phyloP scores from a whole-genome alignment of 2,797 vertebrate species.

The Pseudomugil gertrudae region DNA sequence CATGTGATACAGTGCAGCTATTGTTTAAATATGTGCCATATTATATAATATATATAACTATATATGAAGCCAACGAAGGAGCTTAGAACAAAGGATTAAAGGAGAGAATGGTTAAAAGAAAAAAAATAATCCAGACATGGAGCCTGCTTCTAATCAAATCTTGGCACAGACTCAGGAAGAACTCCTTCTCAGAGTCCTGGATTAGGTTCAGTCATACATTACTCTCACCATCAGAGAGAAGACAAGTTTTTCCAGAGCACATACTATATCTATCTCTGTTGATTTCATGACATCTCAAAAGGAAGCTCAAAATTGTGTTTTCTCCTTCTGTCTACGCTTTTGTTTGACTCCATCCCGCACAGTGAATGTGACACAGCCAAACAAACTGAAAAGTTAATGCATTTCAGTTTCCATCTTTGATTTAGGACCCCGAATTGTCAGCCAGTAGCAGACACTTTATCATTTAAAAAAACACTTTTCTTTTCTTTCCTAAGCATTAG shows the following conservation, averaged over 20 bases:
- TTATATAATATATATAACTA: background rate
- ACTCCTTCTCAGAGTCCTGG: conserved; percentile 57
- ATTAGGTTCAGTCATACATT: conserved; percentile 71
- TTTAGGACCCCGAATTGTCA: conserved; percentile 41
- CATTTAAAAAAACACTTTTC: background rate
- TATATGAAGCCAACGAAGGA: conserved; percentile 10
- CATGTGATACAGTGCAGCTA: conserved; percentile 16
- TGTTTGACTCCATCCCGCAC: conserved; percentile 8
- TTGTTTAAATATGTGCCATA: conserved; percentile 21
- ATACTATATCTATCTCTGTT: conserved; percentile 48
- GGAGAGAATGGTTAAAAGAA: conserved; percentile 11
- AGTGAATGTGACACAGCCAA: conserved; percentile 31
- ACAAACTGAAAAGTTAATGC: conserved; percentile 46
- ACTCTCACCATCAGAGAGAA: conserved; percentile 63
- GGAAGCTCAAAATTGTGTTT: conserved; percentile 56
- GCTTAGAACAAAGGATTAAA: conserved; percentile 38
- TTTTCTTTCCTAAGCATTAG: background rate
- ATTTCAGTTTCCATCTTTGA: conserved; percentile 52
- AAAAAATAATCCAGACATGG: conserved; percentile 47
- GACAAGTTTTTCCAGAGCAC: conserved; percentile 61
- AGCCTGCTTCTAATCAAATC: conserved; percentile 74
- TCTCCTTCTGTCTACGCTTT: conserved; percentile 39
- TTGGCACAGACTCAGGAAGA: conserved; percentile 61
- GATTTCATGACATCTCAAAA: conserved; percentile 54
- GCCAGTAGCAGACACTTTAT: conserved; percentile 19